Conservation (phyloP, 2,888 invertebrate species). For the Allolobophora icterica region DNA sequence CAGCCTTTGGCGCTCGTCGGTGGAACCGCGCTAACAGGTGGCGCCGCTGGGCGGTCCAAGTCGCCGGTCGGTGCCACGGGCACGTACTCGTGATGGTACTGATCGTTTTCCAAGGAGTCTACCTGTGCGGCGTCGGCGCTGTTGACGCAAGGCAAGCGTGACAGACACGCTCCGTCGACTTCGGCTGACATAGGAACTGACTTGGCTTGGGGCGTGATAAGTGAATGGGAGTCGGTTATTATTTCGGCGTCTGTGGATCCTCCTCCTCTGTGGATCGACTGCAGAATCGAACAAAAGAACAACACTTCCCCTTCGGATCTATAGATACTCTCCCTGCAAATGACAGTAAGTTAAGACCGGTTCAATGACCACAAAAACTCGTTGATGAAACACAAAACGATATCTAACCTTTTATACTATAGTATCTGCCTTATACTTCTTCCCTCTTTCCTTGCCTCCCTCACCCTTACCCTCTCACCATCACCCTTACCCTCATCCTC, state of each 20-base stretch:
- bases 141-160: not conserved
- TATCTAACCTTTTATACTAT: no score
- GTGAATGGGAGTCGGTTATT: not conserved
- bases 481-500: not conserved
- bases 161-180: slow-evolving; percentile 18
- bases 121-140: not conserved
- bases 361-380: not conserved
- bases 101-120: not conserved
- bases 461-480: not conserved
- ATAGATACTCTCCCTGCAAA: not conserved
- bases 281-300: not conserved
- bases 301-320: not conserved
- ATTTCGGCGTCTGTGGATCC: not conserved
- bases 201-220: not conserved
- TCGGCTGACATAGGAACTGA: slow-evolving; percentile 13
- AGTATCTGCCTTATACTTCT: no score
- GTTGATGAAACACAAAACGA: no score
- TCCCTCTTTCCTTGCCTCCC: not conserved
- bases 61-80: not conserved
- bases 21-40: slow-evolving; percentile 7
- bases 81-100: not conserved
- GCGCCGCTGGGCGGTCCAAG: not conserved
- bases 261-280: not conserved
- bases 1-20: not conserved
- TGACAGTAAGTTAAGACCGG: not conserved